phyloP scores from a whole-genome alignment of 2,888 invertebrate genomes.

The Holacanthella duospinosa region DNA sequence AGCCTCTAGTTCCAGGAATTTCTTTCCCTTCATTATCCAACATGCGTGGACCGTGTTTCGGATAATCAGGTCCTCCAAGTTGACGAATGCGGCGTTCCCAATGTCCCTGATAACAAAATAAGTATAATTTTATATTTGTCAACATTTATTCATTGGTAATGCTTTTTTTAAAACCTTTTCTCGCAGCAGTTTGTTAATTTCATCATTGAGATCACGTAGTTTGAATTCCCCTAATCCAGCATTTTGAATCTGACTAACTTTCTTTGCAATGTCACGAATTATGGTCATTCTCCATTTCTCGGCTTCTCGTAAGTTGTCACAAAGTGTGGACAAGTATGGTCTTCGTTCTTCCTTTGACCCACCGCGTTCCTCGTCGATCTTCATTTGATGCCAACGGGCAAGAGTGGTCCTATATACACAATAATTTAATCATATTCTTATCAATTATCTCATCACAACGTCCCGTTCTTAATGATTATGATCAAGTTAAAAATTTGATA shows the following conservation, averaged over 20 bases:
- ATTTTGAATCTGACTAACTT: constrained; percentile 98
- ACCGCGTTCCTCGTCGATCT: constrained; percentile 61
- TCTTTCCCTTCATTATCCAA: constrained; percentile 88
- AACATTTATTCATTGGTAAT: constrained; percentile 37
- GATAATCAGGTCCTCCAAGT: constrained; percentile 88
- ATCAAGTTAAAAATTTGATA: constrained; percentile 12
- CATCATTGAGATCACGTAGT: constrained; percentile 94
- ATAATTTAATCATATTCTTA: no score
- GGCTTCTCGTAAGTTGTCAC: constrained; percentile 78
- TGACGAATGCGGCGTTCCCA: constrained; percentile 97
- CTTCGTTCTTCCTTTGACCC: constrained; percentile 65
- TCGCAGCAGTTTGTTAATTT: constrained; percentile 92
- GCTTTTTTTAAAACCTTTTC: constrained; percentile 56
- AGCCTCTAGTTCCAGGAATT: constrained; percentile 94
- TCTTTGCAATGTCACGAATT: constrained; percentile 91
- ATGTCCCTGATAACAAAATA: constrained; percentile 45
- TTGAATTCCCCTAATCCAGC: constrained; percentile 98
- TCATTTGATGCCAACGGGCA: constrained; percentile 95
- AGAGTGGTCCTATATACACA: constrained; percentile 90
- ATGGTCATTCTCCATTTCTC: constrained; percentile 96
- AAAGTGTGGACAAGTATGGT: constrained; percentile 90
- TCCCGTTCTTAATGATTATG: no score
- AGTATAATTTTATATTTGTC: constrained; percentile 38
- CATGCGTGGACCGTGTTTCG: constrained; percentile 83
- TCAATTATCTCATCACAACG: no score